These are phyloP conservation scores for Novumbra hubbsi DNA, from an alignment of 2,797 vertebrate genomes.

Conservation along the genomic window DNA sequence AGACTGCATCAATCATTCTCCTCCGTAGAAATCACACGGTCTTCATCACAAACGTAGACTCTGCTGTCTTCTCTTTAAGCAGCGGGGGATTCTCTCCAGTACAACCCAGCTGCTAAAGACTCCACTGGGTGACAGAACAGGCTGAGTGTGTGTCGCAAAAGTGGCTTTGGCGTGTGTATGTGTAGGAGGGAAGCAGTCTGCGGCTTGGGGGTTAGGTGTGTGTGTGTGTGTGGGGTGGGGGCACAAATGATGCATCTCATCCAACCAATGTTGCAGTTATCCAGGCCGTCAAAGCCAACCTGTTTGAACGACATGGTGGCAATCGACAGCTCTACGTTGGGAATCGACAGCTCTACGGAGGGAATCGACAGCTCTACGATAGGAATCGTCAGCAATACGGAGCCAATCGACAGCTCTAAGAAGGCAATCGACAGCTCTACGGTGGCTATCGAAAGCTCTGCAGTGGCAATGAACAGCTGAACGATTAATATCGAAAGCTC, in stretches of 20 bases:
- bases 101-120: background rate
- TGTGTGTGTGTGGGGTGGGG: background rate
- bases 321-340: too few species aligned
- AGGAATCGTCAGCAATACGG: too few species aligned
- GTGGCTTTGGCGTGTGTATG: slow-evolving; percentile 1
- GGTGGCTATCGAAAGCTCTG: background rate
- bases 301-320: background rate
- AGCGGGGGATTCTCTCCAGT: slow-evolving; percentile 5
- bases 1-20: background rate
- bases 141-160: background rate
- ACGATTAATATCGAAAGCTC: too few species aligned
- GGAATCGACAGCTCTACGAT: background rate
- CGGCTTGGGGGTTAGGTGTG: background rate
- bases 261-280: background rate
- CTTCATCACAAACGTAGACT: background rate
- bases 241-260: slow-evolving; percentile 17
- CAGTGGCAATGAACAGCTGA: too few species aligned
- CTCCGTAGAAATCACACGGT: background rate
- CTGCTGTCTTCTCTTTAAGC: background rate
- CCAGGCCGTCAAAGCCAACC: slow-evolving; percentile 2
- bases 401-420: background rate
- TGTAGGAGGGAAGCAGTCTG: background rate
- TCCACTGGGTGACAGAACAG: background rate
- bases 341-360: background rate
- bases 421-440: background rate